Conservation (phyloP, 2,113 vertebrate genomes). For the Typhlomys cinereus region DNA sequence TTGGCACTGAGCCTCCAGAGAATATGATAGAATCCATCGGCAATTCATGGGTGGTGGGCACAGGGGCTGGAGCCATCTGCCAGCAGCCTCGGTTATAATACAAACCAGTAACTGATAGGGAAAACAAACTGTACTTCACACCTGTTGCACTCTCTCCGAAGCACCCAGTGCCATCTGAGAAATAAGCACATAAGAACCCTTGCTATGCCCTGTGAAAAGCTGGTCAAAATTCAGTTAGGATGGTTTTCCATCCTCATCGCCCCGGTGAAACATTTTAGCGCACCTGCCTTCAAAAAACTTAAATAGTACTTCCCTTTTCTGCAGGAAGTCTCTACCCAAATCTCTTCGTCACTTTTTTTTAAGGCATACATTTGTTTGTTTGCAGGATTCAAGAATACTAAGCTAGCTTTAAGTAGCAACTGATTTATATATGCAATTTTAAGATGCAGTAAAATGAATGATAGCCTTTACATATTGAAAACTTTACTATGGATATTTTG, state of each 20-base stretch:
- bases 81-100: neutral
- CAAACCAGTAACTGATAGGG: constrained; percentile 3
- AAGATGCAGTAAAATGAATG: constrained; percentile 67
- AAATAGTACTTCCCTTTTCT: neutral
- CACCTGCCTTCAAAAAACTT: constrained; percentile 2
- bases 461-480: constrained; percentile 66
- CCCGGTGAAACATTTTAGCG: neutral
- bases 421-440: constrained; percentile 66
- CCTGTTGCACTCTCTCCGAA: neutral
- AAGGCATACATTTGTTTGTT: neutral
- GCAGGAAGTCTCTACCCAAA: constrained; percentile 11
- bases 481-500: constrained; percentile 68
- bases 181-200: constrained; percentile 27
- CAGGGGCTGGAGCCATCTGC: neutral
- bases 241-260: constrained; percentile 25
- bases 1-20: neutral
- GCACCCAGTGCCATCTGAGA: neutral
- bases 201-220: constrained; percentile 56
- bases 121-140: neutral
- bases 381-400: constrained; percentile 41
- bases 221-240: neutral
- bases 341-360: constrained; percentile 25
- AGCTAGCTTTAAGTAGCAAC: constrained; percentile 69
- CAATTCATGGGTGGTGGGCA: neutral
- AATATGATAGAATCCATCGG: neutral